Conservation (phyloP, 2,113 vertebrate genomes). For the Dasyornis broadbenti region DNA sequence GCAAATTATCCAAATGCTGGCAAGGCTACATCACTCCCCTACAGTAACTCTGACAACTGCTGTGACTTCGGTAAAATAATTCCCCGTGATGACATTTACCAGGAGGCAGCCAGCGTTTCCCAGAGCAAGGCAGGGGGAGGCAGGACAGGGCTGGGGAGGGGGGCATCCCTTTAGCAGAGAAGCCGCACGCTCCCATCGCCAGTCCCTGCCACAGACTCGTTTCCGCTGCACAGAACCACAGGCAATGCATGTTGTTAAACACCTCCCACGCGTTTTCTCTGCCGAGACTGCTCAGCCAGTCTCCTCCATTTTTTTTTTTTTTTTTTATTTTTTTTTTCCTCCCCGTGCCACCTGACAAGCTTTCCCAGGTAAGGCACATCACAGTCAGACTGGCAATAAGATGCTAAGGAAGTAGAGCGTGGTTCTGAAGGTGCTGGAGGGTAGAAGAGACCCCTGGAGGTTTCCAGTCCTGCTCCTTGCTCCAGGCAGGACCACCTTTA, state of each 20-base stretch:
- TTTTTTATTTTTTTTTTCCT: fast-evolving
- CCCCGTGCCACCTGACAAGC: background rate
- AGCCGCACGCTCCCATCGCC: background rate
- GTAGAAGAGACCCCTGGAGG: background rate
- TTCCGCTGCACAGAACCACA: conserved; percentile 19
- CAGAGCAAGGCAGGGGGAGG: background rate
- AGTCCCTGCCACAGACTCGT: background rate
- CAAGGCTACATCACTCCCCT: background rate
- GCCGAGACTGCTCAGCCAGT: conserved; percentile 10
- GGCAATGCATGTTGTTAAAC: conserved; percentile 43
- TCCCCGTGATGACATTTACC: background rate
- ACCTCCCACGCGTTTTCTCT: background rate
- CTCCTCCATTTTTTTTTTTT: background rate
- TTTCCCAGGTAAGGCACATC: background rate
- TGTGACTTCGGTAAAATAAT: background rate
- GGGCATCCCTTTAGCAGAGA: background rate
- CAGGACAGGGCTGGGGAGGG: background rate
- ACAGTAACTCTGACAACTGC: background rate
- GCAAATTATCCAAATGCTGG: background rate
- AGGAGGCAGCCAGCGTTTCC: background rate
- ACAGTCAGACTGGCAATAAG: background rate
- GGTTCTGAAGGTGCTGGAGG: background rate
- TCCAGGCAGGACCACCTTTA: background rate
- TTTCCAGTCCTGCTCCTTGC: background rate
- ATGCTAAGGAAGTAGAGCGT: fast-evolving